A percentile compares a stretch with the other conserved stretches of the same genome.
Evolutionary conservation across 1,140 invertebrate species (phyloP).

Genomic region (Cephus cinctus): DNA sequence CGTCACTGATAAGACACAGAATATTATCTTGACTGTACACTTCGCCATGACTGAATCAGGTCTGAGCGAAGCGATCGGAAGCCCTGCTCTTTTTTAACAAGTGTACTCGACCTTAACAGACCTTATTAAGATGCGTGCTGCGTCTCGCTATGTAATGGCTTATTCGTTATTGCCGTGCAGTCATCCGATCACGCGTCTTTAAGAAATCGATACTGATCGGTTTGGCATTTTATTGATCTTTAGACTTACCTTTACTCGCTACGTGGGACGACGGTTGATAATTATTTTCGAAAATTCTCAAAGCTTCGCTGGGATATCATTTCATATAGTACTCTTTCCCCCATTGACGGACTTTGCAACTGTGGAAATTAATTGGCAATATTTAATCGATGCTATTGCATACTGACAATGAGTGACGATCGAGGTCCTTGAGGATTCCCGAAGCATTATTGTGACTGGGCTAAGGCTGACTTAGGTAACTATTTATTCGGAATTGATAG

Average conservation of each 20-base stretch:
- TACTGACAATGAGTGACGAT: constrained; percentile 16
- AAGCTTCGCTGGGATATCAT: no score
- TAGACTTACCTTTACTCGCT: no score
- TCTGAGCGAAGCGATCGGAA: constrained; percentile 32
- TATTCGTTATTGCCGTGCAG: constrained; percentile 17
- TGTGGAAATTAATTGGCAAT: not conserved
- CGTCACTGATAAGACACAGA: not conserved
- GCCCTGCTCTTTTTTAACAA: constrained; percentile 51
- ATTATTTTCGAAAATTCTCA: no score
- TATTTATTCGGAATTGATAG: constrained; percentile 5
- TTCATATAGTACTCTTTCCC: not conserved
- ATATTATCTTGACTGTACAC: constrained; percentile 4
- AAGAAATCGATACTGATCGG: no score
- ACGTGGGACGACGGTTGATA: no score
- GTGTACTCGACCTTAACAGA: constrained; percentile 47
- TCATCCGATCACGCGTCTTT: constrained; percentile 13
- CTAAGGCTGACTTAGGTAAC: constrained; percentile 27
- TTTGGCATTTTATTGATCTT: no score
- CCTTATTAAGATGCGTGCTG: constrained; percentile 43
- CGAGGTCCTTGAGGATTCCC: constrained; percentile 37
- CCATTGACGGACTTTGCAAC: not conserved
- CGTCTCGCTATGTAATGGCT: constrained; percentile 38
- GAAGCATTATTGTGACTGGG: constrained; percentile 27
- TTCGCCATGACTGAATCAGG: constrained; percentile 39
- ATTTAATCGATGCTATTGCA: not conserved